Percentiles rank a stretch among this genome's conserved stretches.
phyloP scores from a whole-genome alignment of 2,888 invertebrate species.

The Oegoconia quadripuncta region DNA sequence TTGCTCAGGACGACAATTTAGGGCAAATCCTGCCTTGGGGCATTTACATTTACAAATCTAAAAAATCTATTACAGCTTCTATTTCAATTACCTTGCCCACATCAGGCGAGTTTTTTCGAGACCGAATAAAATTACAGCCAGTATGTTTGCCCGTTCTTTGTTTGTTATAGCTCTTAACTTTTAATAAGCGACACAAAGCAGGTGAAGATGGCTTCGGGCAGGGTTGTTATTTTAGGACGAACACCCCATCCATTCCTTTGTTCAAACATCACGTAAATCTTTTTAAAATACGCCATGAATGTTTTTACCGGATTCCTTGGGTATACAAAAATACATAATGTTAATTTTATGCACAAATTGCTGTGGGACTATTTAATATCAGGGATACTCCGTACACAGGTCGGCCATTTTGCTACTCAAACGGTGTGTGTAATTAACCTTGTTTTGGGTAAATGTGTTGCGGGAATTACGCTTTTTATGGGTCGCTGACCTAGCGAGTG shows the following conservation, averaged over 20 bases:
- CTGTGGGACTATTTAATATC: slow-evolving; percentile 20
- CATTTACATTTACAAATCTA: too few relatives aligned
- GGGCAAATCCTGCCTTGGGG: too few relatives aligned
- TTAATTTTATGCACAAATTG: slow-evolving; percentile 22
- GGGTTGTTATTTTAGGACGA: slow-evolving; percentile 7
- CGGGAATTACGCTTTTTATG: slow-evolving; percentile 16
- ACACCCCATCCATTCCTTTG: neutral
- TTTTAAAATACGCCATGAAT: slow-evolving; percentile 4
- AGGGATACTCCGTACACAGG: slow-evolving; percentile 16
- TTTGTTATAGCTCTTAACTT: neutral
- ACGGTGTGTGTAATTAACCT: slow-evolving; percentile 23
- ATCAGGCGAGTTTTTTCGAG: too few relatives aligned
- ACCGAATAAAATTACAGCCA: too few relatives aligned
- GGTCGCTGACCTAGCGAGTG: slow-evolving; percentile 3
- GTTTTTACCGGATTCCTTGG: slow-evolving; percentile 6
- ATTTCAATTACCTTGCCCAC: too few relatives aligned
- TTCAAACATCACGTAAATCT: slow-evolving; percentile 2
- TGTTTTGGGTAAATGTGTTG: slow-evolving; percentile 20
- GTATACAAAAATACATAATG: slow-evolving; percentile 13
- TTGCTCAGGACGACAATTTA: too few relatives aligned
- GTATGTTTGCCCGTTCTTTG: too few relatives aligned
- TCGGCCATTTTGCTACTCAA: slow-evolving; percentile 17
- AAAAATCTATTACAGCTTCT: too few relatives aligned
- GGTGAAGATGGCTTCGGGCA: neutral
- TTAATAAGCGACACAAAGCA: neutral